Evolutionary conservation across 1,140 invertebrate species (phyloP), one percentile per base, ranked within the genome.

Genomic region (Halesus radiatus): DNA sequence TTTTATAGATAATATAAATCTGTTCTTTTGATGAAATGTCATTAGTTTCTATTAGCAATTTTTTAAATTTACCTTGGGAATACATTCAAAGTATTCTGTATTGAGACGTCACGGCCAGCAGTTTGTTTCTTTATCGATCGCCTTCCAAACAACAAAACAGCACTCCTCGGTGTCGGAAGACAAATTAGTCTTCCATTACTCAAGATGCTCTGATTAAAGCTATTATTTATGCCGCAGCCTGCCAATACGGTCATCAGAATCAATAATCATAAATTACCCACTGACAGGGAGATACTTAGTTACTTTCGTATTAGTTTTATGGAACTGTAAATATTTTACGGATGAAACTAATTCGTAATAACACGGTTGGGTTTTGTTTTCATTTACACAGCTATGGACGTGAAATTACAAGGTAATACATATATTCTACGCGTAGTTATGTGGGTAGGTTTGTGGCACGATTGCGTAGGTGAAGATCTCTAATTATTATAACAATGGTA

Each of bases 251-350:
- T 50, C 7, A 66, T 22, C 22, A 3, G 18, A 18, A 70, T 23
- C 66, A 70, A 70, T 70, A 45, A 45, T 70, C n/a, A 70, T 70
- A 70, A 70, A 70, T 70, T 45, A 70, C 10, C 7, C 1, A 18
- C 45, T 70, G 66, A 70, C 32, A 70, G 8, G 16, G 18, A 18
- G 45, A 70, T 13, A 29, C 37, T 50, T 45, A 15, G 15, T n/a
- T 29, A 50, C 15, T 70, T 20, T 18, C 16, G 26, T 45, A n/a
- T 50, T 70, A 70, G 22, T 20, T 70, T 70, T 50, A 16, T 68
- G 64, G 32, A n/a, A 8, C 20, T 56, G 60, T 64, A 8, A 29
- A 64, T 29, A 23, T 22, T 64, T 64, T 29, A 64, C 23, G 23
- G 23, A 16, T 64, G 37, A 45, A 45, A 45, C 1, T 45, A 45